Conservation (phyloP, 2,797 vertebrate species). For the Paramormyrops hopkinsi region DNA sequence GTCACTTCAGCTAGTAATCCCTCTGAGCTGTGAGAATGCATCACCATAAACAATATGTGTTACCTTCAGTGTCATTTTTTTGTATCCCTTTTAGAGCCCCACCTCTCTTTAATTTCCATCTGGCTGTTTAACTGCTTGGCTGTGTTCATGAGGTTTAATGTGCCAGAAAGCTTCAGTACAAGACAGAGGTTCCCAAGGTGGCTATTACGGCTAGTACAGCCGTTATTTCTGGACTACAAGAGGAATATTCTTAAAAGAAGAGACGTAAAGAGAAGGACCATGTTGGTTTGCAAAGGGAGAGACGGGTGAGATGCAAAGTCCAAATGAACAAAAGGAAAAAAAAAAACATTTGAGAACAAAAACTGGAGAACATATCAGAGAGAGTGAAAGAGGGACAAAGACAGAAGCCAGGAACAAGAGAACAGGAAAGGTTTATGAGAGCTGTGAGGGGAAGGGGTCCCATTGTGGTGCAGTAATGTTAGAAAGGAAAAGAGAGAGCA, state of each 20-base stretch:
- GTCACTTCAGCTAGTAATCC: not conserved
- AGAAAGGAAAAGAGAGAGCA: not conserved
- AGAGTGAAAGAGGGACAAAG: not conserved
- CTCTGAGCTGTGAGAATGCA: not conserved
- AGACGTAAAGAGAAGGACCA: not conserved
- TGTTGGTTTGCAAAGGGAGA: not conserved
- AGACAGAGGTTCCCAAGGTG: conserved; percentile 9
- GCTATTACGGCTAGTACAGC: not conserved
- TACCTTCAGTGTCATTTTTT: not conserved
- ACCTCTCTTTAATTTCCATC: not conserved
- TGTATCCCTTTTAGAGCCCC: not conserved
- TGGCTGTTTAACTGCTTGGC: not conserved
- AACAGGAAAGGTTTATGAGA: not conserved
- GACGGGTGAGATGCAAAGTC: not conserved
- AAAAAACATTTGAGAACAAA: not conserved
- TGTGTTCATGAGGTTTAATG: not conserved
- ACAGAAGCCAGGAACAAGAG: not conserved
- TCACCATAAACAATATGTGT: not conserved
- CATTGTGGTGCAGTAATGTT: not conserved
- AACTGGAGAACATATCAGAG: not conserved
- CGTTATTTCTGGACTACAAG: not conserved
- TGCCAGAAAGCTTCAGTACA: not conserved
- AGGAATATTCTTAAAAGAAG: not conserved
- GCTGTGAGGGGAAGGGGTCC: not conserved
- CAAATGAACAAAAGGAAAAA: not conserved